These are phyloP conservation scores for Myiozetetes cayanensis DNA, from an alignment of 2,113 vertebrate species.

Conservation along the genomic window DNA sequence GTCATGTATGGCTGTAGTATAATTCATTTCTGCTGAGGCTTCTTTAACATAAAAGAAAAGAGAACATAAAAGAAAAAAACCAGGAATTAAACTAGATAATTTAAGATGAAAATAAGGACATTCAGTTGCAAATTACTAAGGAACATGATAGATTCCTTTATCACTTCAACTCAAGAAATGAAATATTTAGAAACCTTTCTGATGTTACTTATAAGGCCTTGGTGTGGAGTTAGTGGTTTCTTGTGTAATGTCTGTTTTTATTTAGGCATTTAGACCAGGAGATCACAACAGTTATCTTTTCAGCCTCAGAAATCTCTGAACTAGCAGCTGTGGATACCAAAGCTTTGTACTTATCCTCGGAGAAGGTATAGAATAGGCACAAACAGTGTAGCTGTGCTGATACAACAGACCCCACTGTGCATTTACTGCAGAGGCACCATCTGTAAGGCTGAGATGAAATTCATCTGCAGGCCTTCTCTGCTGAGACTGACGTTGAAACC, in stretches of 20 bases:
- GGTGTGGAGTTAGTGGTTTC: not conserved
- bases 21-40: not conserved
- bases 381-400: not conserved
- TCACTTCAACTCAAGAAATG: not conserved
- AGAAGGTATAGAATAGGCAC: not conserved
- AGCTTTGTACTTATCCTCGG: not conserved
- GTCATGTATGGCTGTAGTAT: not conserved
- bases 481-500: not conserved
- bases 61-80: not conserved
- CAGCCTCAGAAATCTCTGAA: not conserved
- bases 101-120: not conserved
- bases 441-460: conserved; percentile 1
- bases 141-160: not conserved
- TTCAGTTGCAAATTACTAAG: not conserved
- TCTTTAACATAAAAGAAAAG: not conserved
- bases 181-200: not conserved
- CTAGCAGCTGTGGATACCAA: not conserved
- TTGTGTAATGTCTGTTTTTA: not conserved
- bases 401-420: not conserved
- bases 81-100: not conserved
- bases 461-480: not conserved
- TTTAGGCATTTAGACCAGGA: not conserved
- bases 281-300: not conserved
- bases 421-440: conserved; percentile 7
- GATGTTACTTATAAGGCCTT: not conserved